Conservation (phyloP, 2,113 vertebrate species). For the Laterallus jamaicensis region DNA sequence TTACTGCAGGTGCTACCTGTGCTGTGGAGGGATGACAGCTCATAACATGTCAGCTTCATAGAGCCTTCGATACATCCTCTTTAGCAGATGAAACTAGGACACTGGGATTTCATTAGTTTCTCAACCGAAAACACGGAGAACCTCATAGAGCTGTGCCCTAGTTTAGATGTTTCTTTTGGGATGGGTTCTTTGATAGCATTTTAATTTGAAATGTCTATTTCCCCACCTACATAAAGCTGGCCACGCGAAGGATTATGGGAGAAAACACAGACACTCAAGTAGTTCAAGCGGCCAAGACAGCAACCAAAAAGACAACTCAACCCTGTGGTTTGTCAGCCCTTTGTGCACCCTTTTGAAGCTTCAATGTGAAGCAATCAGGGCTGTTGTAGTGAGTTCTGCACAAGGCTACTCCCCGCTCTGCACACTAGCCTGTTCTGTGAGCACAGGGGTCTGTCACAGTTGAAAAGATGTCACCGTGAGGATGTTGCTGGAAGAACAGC, state of each 20-base stretch:
- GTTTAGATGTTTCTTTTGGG: background rate
- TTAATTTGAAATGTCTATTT: background rate
- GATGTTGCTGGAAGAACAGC: background rate
- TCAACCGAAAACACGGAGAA: background rate
- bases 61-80: background rate
- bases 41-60: background rate
- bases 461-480: background rate
- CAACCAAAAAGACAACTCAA: background rate
- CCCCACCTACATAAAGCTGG: background rate
- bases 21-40: background rate
- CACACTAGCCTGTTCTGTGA: background rate
- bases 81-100: background rate
- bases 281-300: background rate
- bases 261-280: background rate
- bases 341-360: background rate
- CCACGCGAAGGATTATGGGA: background rate
- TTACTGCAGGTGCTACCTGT: background rate
- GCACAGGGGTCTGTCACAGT: background rate
- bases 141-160: background rate
- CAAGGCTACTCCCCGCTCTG: accelerated
- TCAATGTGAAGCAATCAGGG: background rate
- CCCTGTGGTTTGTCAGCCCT: background rate
- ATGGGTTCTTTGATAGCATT: background rate
- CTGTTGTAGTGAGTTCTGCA: background rate
- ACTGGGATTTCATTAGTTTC: background rate